Evolutionary conservation across 2,113 vertebrate species (phyloP), one percentile per base, ranked within the genome.

Genomic region (Atherinomorus stipes): DNA sequence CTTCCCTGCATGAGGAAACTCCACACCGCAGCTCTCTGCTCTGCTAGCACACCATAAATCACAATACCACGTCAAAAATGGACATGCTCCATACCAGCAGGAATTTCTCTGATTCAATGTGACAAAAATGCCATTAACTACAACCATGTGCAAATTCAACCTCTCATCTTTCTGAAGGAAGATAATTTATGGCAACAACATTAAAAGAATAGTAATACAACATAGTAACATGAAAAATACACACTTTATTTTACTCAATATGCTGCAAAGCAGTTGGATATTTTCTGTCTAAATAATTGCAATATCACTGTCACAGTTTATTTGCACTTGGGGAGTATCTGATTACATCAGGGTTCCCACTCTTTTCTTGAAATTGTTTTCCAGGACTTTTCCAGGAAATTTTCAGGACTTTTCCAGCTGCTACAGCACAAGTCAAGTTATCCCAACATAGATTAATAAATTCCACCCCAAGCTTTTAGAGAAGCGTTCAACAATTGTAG

Each of bases 1-100:
- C 7, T 9, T 38, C 52, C 9, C 5, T 53, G 50, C 18, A 44
- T 66, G 58, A 34, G 18, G 34, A 63, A 71, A 74, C 50, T 26
- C 26, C 28, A 40, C 42, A 16, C 44, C 31, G 25, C 57, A 31
- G 65, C 50, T 40, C 42, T 42, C 42, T 15, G 56, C 52, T 60
- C 38, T 50, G 42, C 59, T 44, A 12, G 16, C 19, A 45, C 13
- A 0, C 40, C 13, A 25, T 23, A 54, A 74, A 44, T 51, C 21
- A 70, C 25, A 23, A 31, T 34, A 54, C 54, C 26, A 61, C 5
- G 1, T 23, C 47, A 42, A 47, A 18, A 51, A 67, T 51, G 44
- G 26, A 69, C 2, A 0, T 59, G 45, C 4, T 31, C 21, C 51
- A 25, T 28, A 12, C n/a, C 22, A 52, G n/a, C 7, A 21, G 7